Percentiles rank a stretch among this genome's conserved stretches.
phyloP scores from a whole-genome alignment of 2,888 invertebrate species.

The Parnassius mnemosyne region DNA sequence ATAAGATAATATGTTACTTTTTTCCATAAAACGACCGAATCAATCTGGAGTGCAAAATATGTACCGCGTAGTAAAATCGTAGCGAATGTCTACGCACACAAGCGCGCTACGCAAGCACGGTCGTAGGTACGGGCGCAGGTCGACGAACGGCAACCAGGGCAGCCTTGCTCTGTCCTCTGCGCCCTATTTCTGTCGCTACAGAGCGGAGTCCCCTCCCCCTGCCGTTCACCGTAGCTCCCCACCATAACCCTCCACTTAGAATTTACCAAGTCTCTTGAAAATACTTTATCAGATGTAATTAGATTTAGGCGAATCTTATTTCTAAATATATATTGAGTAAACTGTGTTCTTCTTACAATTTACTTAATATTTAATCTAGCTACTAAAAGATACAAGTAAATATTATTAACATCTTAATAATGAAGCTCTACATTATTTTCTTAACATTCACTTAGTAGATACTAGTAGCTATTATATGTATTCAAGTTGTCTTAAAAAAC shows the following conservation, averaged over 20 bases:
- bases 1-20: not conserved
- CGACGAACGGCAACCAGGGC: constrained; percentile 75
- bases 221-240: constrained; percentile 35
- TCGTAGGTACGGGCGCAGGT: constrained; percentile 61
- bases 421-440: no score
- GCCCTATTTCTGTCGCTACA: constrained; percentile 79
- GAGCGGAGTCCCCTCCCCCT: constrained; percentile 42
- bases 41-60: constrained; percentile 37
- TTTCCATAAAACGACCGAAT: not conserved
- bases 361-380: no score
- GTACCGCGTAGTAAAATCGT: constrained; percentile 47
- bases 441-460: no score
- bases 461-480: no score
- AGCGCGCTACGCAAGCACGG: constrained; percentile 38
- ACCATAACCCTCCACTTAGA: constrained; percentile 53
- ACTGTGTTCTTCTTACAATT: not conserved
- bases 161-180: constrained; percentile 80
- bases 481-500: no score
- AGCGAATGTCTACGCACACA: constrained; percentile 41
- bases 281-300: constrained; percentile 42
- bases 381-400: no score
- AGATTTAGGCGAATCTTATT: constrained; percentile 28
- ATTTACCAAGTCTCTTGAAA: constrained; percentile 47
- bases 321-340: not conserved
- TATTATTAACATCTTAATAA: no score